Evolutionary conservation across 2,113 vertebrate species (phyloP).

Genomic region (Gorsachius goisagi): DNA sequence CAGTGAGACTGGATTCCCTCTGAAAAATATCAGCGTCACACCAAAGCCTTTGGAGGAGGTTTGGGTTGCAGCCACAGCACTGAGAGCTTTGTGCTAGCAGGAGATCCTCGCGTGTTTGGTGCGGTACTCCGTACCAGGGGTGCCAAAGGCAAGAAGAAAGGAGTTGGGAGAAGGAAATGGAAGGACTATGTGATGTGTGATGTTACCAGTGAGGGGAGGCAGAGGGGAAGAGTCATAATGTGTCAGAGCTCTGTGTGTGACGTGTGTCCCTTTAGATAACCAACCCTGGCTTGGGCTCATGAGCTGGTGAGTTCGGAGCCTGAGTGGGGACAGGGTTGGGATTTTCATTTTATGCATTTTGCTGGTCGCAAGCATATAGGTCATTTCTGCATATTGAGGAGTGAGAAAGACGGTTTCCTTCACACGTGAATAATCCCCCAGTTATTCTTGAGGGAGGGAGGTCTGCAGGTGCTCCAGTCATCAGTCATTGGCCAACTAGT

Average conservation of each 20-base stretch:
- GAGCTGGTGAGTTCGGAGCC: not conserved
- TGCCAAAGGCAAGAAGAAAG: not conserved
- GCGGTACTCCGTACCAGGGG: not conserved
- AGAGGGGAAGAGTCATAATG: not conserved
- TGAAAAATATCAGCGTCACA: not conserved
- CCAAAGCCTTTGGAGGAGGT: not conserved
- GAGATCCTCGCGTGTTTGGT: rapidly evolving
- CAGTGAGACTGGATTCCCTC: not conserved
- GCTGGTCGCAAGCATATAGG: not conserved
- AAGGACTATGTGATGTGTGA: not conserved
- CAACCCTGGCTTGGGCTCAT: not conserved
- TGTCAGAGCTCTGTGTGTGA: not conserved
- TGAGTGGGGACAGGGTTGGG: not conserved
- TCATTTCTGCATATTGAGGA: not conserved
- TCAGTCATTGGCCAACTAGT: not conserved
- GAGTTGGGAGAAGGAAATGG: not conserved
- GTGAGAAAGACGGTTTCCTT: not conserved
- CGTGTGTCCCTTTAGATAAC: not conserved
- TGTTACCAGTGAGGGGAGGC: not conserved
- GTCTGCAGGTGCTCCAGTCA: not conserved
- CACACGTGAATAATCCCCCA: not conserved
- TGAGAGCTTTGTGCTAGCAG: rapidly evolving
- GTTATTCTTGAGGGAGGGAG: not conserved
- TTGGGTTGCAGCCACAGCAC: not conserved
- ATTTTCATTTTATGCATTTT: not conserved